phyloP scores from a whole-genome alignment of 2,113 vertebrate genomes.

The Lamprotornis superbus region DNA sequence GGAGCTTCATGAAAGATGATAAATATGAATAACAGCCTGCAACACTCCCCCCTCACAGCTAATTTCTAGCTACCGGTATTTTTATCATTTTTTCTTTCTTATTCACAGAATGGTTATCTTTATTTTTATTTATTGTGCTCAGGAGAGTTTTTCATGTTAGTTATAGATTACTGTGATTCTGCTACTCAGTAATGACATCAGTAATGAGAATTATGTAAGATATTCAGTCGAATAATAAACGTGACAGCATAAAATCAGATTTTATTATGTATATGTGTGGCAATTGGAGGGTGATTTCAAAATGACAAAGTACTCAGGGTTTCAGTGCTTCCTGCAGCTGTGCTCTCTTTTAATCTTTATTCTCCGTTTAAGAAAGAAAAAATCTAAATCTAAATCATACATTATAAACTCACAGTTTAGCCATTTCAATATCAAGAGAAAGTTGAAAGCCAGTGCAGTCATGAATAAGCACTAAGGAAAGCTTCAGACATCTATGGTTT shows the following conservation, averaged over 20 bases:
- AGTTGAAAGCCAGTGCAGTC: conserved; percentile 67
- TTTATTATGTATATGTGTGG: conserved; percentile 65
- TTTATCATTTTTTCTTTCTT: not conserved
- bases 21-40: not conserved
- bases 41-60: not conserved
- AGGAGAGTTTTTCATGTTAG: not conserved
- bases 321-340: conserved; percentile 75
- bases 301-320: conserved; percentile 66
- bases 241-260: conserved; percentile 31
- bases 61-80: not conserved
- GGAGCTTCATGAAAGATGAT: not conserved
- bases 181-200: conserved; percentile 33
- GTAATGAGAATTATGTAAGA: conserved; percentile 57
- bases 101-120: not conserved
- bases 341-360: conserved; percentile 71
- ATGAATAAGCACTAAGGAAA: conserved; percentile 72
- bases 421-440: conserved; percentile 73
- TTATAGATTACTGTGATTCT: not conserved
- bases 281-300: conserved; percentile 64
- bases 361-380: conserved; percentile 75
- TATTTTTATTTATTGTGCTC: not conserved
- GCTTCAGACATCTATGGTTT: conserved; percentile 55
- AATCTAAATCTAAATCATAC: conserved; percentile 76
- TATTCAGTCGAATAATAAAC: conserved; percentile 55
- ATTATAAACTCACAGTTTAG: conserved; percentile 74